Evolutionary conservation across 2,113 vertebrate genomes (phyloP).

Genomic region (Eonycteris spelaea): DNA sequence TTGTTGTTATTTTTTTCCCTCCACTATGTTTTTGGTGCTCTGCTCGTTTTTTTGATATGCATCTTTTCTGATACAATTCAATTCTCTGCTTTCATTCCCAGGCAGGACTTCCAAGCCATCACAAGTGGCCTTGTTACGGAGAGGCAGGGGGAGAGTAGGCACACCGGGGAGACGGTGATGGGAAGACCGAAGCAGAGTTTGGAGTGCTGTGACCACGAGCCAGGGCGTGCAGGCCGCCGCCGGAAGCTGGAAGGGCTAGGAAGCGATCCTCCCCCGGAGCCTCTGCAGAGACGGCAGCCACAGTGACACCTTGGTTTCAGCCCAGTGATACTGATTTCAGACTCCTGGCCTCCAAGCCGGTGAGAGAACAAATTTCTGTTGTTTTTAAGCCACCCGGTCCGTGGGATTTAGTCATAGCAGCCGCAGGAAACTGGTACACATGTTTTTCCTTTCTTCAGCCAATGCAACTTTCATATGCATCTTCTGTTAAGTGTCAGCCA

Average conservation of each 20-base stretch:
- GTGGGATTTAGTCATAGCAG: not conserved
- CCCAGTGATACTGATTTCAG: not conserved
- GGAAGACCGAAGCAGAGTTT: not conserved
- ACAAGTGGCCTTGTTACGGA: not conserved
- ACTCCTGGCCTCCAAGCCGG: not conserved
- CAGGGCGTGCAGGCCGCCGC: not conserved
- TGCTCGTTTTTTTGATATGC: fast-evolving
- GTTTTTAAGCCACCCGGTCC: not conserved
- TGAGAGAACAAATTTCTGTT: not conserved
- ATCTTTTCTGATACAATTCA: not conserved
- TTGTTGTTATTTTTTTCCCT: not conserved
- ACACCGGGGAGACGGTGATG: too few relatives aligned
- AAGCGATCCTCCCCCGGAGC: not conserved
- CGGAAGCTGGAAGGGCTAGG: not conserved
- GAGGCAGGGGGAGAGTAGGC: not conserved
- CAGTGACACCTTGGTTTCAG: not conserved
- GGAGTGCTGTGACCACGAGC: not conserved
- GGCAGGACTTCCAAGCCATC: not conserved
- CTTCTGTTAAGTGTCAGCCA: not conserved
- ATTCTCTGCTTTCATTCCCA: not conserved
- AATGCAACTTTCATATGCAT: not conserved
- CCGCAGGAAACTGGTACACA: not conserved
- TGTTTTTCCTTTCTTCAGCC: not conserved
- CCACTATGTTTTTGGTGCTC: not conserved
- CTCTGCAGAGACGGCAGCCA: not conserved